phyloP scores from a whole-genome alignment of 2,113 vertebrate species.

The Hemiscyllium ocellatum region DNA sequence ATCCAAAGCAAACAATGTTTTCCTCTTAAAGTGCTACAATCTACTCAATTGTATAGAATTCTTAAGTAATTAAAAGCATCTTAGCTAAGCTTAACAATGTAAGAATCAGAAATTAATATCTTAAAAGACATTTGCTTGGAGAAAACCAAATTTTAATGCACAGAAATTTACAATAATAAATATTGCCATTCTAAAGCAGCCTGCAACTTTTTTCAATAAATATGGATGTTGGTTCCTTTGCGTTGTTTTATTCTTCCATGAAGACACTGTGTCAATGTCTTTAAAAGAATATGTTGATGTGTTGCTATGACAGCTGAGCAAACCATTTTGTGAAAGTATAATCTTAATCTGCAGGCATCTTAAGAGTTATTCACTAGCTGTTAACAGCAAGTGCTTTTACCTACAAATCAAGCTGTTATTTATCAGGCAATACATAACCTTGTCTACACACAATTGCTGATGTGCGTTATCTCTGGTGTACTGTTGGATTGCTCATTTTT shows the following conservation, averaged over 20 bases:
- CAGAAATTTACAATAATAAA: background rate
- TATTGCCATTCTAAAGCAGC: background rate
- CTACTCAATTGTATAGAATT: background rate
- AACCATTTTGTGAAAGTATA: conserved; percentile 33
- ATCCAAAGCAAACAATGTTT: background rate
- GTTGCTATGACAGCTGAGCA: conserved; percentile 31
- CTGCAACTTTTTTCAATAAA: background rate
- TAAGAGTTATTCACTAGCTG: conserved; percentile 34
- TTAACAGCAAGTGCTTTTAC: conserved; percentile 37
- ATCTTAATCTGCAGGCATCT: conserved; percentile 36
- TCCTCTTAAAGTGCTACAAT: background rate
- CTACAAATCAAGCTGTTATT: conserved; percentile 37
- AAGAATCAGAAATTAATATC: background rate
- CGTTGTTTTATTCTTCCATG: conserved; percentile 5
- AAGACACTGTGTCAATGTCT: background rate
- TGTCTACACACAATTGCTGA: conserved; percentile 38
- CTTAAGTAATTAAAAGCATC: background rate
- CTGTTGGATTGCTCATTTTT: conserved; percentile 38
- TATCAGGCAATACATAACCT: conserved; percentile 38
- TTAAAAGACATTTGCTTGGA: background rate
- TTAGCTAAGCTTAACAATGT: background rate
- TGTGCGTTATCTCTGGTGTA: conserved; percentile 36
- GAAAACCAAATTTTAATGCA: background rate
- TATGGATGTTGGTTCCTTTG: background rate
- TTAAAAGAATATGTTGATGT: conserved; percentile 34